These are phyloP conservation scores for Camponotus fellah DNA, from an alignment of 2,888 invertebrate species.

Conservation along the genomic window DNA sequence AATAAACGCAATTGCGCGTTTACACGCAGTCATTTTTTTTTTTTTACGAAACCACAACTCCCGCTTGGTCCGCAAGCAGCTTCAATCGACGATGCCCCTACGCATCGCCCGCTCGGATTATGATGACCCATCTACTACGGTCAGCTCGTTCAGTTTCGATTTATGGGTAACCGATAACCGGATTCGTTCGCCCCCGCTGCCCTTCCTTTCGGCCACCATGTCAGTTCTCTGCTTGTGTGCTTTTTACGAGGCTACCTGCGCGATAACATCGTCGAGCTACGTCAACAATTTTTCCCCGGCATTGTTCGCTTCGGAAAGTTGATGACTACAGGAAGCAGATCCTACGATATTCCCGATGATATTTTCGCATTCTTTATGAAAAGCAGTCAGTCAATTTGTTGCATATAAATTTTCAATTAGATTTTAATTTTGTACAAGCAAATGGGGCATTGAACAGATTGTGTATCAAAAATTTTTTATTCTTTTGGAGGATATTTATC, in stretches of 20 bases:
- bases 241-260: conserved; percentile 70
- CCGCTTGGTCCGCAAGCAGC: conserved; percentile 50
- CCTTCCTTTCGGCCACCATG: conserved; percentile 33
- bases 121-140: conserved; percentile 75
- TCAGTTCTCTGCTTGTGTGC: conserved; percentile 44
- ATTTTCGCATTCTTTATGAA: neutral
- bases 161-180: conserved; percentile 78
- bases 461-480: too few species aligned
- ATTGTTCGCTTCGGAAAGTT: conserved; percentile 28
- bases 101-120: conserved; percentile 71
- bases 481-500: neutral
- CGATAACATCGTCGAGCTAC: conserved; percentile 62
- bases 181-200: conserved; percentile 63
- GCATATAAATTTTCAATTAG: neutral
- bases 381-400: neutral
- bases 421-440: neutral
- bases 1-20: neutral
- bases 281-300: conserved; percentile 61
- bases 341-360: conserved; percentile 22
- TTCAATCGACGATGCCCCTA: conserved; percentile 62
- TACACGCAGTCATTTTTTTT: conserved; percentile 21
- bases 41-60: conserved; percentile 56
- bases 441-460: neutral
- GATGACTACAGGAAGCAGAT: conserved; percentile 42
- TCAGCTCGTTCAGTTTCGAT: conserved; percentile 76